Evolutionary conservation across 2,113 vertebrate genomes (phyloP).

Genomic region (Pomatostomus ruficeps): DNA sequence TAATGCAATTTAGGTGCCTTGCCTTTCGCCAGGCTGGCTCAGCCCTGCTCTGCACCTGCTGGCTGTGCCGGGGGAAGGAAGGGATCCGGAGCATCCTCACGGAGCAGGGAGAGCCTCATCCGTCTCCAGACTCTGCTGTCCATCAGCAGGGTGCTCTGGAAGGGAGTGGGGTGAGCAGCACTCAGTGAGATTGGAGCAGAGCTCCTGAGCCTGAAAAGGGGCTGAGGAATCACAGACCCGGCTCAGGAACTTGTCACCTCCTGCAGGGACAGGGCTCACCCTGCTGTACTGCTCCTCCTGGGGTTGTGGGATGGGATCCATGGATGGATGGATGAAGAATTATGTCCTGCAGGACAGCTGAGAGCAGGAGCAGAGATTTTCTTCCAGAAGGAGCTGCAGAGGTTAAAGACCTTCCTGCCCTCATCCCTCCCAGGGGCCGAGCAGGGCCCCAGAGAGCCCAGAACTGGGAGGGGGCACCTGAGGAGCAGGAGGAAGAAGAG

Average conservation of each 20-base stretch:
- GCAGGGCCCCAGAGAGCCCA: neutral
- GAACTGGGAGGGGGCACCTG: neutral
- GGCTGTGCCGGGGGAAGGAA: neutral
- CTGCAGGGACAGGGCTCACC: neutral
- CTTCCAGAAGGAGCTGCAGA: neutral
- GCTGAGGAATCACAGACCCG: accelerated
- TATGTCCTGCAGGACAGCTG: accelerated
- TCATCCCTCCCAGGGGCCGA: neutral
- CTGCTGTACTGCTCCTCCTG: accelerated
- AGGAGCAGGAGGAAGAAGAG: neutral
- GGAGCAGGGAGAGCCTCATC: neutral
- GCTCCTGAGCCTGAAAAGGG: neutral
- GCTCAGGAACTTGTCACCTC: neutral
- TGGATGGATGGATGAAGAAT: neutral
- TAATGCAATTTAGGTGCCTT: conserved; percentile 24
- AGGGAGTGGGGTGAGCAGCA: neutral
- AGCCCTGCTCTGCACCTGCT: neutral
- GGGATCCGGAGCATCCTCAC: accelerated
- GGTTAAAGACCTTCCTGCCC: accelerated
- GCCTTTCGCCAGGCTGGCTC: neutral
- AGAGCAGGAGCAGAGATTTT: neutral
- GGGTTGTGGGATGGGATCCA: neutral
- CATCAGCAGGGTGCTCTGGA: neutral
- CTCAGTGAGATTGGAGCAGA: accelerated
- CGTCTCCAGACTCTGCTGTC: neutral